Evolutionary conservation across 2,113 vertebrate species (phyloP).

Genomic region (Kryptolebias marmoratus): DNA sequence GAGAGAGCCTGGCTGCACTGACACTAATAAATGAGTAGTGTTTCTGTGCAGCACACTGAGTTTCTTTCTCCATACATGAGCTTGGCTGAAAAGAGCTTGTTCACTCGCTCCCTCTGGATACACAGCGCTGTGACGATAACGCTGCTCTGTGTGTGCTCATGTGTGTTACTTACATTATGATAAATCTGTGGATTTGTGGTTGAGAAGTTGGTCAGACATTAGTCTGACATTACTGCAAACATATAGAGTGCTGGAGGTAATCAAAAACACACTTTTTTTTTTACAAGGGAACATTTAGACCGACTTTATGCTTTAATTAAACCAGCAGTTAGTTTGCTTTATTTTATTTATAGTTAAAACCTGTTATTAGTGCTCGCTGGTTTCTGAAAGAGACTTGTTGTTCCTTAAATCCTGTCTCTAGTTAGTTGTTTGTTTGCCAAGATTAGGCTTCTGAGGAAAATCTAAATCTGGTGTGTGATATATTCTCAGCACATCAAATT

Average conservation of each 20-base stretch:
- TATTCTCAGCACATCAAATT: too few relatives aligned
- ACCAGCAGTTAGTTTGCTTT: neutral
- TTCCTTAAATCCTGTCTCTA: too few relatives aligned
- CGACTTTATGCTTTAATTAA: neutral
- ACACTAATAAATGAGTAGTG: conserved; percentile 76
- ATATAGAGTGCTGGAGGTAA: conserved; percentile 4
- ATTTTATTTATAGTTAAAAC: too few relatives aligned
- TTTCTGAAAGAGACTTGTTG: too few relatives aligned
- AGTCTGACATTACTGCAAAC: conserved; percentile 29
- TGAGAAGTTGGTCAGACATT: conserved; percentile 21
- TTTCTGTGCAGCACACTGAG: conserved; percentile 69
- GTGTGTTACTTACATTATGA: conserved; percentile 26
- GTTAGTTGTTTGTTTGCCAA: too few relatives aligned
- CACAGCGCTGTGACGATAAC: conserved; percentile 33
- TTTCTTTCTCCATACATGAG: conserved; percentile 80
- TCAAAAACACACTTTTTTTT: conserved; percentile 4
- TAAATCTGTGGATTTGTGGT: conserved; percentile 34
- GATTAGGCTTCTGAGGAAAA: too few relatives aligned
- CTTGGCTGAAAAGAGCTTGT: conserved; percentile 69
- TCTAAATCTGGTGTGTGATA: too few relatives aligned
- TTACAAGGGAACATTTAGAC: neutral
- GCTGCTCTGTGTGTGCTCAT: conserved; percentile 1
- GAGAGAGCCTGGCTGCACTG: conserved; percentile 23
- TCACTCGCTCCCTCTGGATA: conserved; percentile 28
- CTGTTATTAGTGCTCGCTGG: too few relatives aligned